phyloP scores from a whole-genome alignment of 2,888 invertebrate species.

The Drosophila subquinaria region DNA sequence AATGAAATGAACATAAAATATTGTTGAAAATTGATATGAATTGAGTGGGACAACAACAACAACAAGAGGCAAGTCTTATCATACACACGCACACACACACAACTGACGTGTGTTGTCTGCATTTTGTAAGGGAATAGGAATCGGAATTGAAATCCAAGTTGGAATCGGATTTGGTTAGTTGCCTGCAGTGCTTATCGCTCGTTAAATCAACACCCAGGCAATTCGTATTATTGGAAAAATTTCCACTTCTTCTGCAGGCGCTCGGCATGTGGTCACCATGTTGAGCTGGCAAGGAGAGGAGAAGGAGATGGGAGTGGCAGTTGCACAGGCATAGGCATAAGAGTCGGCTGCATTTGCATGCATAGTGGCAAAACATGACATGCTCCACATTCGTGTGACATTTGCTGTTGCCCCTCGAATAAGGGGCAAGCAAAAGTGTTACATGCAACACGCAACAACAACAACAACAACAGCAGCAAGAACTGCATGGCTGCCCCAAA shows the following conservation, averaged over 20 bases:
- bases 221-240: conserved; percentile 53
- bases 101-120: conserved; percentile 7
- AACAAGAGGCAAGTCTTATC: conserved; percentile 42
- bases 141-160: conserved; percentile 27
- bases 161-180: conserved; percentile 42
- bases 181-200: conserved; percentile 48
- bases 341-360: conserved; percentile 61
- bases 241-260: conserved; percentile 37
- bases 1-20: conserved; percentile 35
- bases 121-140: conserved; percentile 1
- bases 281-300: conserved; percentile 29
- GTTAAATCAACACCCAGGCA: conserved; percentile 57
- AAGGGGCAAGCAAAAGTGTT: conserved; percentile 53
- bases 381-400: conserved; percentile 76
- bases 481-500: conserved; percentile 35
- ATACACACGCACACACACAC: conserved; percentile 23
- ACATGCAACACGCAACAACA: conserved; percentile 55
- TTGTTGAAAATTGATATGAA: conserved; percentile 41
- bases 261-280: conserved; percentile 72
- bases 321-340: neutral
- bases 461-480: neutral
- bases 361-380: conserved; percentile 68
- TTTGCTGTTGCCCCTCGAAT: conserved; percentile 43
- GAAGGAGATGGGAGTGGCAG: neutral
- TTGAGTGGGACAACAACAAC: conserved; percentile 2